Conservation (phyloP, 2,113 vertebrate species). For the Tragelaphus buxtoni region DNA sequence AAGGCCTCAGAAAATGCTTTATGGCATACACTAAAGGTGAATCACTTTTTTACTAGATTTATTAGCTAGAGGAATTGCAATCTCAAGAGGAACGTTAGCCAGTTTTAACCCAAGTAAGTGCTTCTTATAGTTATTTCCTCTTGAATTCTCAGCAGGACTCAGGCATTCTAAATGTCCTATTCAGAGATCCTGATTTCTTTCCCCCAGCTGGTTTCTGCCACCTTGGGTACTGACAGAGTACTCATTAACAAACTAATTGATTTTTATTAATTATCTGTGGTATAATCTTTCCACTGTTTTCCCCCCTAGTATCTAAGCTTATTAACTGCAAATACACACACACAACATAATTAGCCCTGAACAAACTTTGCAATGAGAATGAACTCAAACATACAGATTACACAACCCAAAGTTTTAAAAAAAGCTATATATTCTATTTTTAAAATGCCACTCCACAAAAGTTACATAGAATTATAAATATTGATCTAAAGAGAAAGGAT, state of each 20-base stretch:
- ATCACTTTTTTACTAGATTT: conserved; percentile 84
- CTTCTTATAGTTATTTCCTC: conserved; percentile 79
- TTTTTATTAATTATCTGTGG: conserved; percentile 89
- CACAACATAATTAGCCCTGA: conserved; percentile 77
- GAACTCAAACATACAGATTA: conserved; percentile 61
- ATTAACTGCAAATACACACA: conserved; percentile 79
- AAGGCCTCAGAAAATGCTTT: conserved; percentile 83
- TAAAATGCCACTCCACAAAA: neutral
- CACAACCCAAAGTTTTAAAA: neutral
- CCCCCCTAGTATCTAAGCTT: conserved; percentile 81
- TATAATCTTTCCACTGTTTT: conserved; percentile 78
- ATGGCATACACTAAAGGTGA: conserved; percentile 84
- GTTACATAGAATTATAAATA: conserved; percentile 22
- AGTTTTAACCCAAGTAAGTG: conserved; percentile 81
- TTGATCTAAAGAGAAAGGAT: neutral
- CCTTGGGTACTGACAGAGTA: conserved; percentile 81
- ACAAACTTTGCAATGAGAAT: conserved; percentile 71
- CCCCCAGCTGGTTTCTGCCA: conserved; percentile 76
- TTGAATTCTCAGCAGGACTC: conserved; percentile 82
- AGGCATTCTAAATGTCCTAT: conserved; percentile 73
- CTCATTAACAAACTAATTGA: conserved; percentile 89
- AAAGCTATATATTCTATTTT: neutral
- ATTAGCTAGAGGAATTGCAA: conserved; percentile 80
- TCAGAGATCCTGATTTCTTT: conserved; percentile 70
- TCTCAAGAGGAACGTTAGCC: conserved; percentile 81